phyloP scores from a whole-genome alignment of 2,888 invertebrate species.

The Epistrophe eligans region DNA sequence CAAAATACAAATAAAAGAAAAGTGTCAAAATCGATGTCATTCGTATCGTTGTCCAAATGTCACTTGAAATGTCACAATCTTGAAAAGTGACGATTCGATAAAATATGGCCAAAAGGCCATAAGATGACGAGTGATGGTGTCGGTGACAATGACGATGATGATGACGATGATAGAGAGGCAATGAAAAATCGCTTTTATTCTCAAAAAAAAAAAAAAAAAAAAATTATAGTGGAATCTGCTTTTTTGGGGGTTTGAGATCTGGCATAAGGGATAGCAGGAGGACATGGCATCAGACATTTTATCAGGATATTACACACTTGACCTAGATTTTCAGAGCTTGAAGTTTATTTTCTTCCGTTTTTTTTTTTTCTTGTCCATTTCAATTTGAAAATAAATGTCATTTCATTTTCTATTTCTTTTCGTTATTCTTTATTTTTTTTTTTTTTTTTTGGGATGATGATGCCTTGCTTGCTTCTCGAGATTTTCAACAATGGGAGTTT shows the following conservation, averaged over 20 bases:
- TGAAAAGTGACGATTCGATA: conserved; percentile 60
- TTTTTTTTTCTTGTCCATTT: conserved; percentile 69
- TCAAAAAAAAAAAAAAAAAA: conserved; percentile 15
- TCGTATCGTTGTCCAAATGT: conserved; percentile 35
- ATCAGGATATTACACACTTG: conserved; percentile 75
- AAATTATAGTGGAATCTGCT: neutral
- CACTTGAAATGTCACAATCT: conserved; percentile 59
- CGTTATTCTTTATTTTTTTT: neutral
- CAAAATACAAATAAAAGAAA: neutral
- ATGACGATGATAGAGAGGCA: conserved; percentile 57
- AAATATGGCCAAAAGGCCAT: conserved; percentile 60
- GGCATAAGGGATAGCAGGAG: conserved; percentile 8
- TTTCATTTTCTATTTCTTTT: conserved; percentile 45
- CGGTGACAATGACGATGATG: conserved; percentile 29
- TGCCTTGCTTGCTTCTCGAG: conserved; percentile 8
- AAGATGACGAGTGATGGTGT: conserved; percentile 54
- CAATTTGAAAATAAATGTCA: conserved; percentile 74
- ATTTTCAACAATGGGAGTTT: conserved; percentile 25
- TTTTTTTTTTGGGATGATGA: neutral
- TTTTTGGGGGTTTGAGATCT: conserved; percentile 1
- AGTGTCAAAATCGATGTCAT: conserved; percentile 4
- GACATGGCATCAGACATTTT: conserved; percentile 37
- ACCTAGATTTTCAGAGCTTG: conserved; percentile 50
- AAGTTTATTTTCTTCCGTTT: conserved; percentile 26
- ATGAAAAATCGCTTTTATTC: conserved; percentile 57